Percentiles rank a stretch among this genome's conserved stretches.
Evolutionary conservation across 2,888 invertebrate species (phyloP).

Genomic region (Papilio elwesi): DNA sequence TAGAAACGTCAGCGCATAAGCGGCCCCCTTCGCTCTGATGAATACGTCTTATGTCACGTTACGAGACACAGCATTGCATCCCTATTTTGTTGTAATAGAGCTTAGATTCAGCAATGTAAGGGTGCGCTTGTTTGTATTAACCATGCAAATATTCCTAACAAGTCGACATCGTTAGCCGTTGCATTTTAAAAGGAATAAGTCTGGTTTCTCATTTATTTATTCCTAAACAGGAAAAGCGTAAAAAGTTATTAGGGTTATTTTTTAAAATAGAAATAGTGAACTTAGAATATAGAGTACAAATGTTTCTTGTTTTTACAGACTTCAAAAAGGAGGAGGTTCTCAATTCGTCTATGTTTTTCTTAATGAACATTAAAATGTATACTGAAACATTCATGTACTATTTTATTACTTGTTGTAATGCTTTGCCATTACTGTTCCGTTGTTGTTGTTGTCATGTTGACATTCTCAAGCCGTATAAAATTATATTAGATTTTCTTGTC

Average conservation of each 20-base stretch:
- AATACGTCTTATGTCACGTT: conserved; percentile 27
- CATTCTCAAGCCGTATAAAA: neutral
- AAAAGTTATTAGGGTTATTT: conserved; percentile 10
- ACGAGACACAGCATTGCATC: conserved; percentile 1
- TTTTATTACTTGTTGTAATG: too few relatives aligned
- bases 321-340: too few relatives aligned
- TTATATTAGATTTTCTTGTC: neutral
- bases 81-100: neutral
- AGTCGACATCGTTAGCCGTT: conserved; percentile 41
- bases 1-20: conserved; percentile 35
- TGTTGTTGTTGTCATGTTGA: too few relatives aligned
- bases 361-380: too few relatives aligned
- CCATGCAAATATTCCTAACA: conserved; percentile 35
- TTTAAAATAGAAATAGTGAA: neutral
- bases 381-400: neutral
- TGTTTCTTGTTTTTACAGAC: too few relatives aligned
- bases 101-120: conserved; percentile 2
- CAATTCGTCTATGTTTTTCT: too few relatives aligned
- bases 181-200: conserved; percentile 36
- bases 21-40: conserved; percentile 16
- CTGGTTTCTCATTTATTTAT: conserved; percentile 29
- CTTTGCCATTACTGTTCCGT: too few relatives aligned
- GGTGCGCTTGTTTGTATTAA: conserved; percentile 27
- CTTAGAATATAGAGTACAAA: too few relatives aligned
- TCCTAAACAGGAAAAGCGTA: conserved; percentile 11